Percentiles rank a stretch among this genome's conserved stretches.
These are phyloP conservation scores for Chloebia gouldiae DNA, from an alignment of 2,113 vertebrate genomes.

Conservation along the genomic window DNA sequence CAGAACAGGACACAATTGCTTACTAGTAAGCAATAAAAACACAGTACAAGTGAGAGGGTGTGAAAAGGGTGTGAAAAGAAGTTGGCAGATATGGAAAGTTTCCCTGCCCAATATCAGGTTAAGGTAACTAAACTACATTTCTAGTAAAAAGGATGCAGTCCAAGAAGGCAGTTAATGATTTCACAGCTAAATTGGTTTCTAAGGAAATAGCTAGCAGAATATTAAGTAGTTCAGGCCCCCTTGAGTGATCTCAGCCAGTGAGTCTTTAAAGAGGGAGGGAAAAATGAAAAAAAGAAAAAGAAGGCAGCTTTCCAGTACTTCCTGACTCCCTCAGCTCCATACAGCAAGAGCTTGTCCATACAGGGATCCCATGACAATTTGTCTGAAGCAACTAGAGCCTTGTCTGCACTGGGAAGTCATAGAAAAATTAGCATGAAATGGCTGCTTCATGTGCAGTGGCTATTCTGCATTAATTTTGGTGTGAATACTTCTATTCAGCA, in stretches of 20 bases:
- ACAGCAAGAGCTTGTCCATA: not conserved
- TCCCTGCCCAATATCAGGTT: not conserved
- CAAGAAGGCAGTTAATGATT: conserved; percentile 34
- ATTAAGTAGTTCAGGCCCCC: conserved; percentile 22
- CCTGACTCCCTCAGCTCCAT: not conserved
- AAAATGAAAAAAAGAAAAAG: not conserved
- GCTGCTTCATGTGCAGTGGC: not conserved
- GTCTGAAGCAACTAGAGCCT: conserved; percentile 3
- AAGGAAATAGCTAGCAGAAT: conserved; percentile 44
- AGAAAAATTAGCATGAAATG: conserved; percentile 49
- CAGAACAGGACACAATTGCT: not conserved
- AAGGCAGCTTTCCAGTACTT: conserved; percentile 10
- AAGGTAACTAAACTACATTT: not conserved
- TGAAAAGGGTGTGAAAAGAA: not conserved
- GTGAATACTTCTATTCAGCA: conserved; percentile 50
- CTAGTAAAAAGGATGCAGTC: not conserved
- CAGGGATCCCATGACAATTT: not conserved
- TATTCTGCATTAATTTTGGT: conserved; percentile 8
- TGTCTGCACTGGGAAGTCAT: not conserved
- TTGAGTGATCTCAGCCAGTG: not conserved
- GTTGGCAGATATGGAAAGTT: not conserved
- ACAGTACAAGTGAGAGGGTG: not conserved
- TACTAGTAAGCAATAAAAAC: not conserved
- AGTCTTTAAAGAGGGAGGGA: not conserved
- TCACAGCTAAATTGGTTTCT: conserved; percentile 27